A percentile compares a stretch with the other conserved stretches of the same genome.
These are phyloP conservation scores for Cephalophus harveyi DNA, from an alignment of 2,113 vertebrate species.

Conservation along the genomic window DNA sequence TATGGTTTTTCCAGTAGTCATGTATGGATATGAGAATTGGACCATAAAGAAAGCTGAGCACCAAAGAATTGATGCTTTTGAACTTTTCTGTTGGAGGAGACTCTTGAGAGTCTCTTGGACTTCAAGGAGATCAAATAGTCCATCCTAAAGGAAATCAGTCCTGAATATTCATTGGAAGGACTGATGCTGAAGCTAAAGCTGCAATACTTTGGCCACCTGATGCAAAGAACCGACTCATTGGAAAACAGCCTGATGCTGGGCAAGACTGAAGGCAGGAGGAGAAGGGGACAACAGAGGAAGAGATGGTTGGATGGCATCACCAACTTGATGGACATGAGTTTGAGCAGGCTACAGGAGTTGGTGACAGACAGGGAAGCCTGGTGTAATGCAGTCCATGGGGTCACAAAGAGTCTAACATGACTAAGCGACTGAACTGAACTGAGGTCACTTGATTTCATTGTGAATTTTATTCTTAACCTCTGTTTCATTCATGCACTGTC, in stretches of 20 bases:
- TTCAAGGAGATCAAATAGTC: background rate
- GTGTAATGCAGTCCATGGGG: fast-evolving
- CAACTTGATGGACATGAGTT: background rate
- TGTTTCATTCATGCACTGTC: background rate
- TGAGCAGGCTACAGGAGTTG: background rate
- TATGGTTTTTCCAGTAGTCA: background rate
- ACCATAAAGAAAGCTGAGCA: background rate
- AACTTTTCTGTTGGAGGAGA: background rate
- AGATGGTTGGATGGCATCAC: background rate
- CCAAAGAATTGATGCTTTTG: background rate
- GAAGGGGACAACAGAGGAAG: background rate
- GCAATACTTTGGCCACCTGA: background rate
- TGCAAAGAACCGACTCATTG: background rate
- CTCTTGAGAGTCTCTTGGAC: background rate
- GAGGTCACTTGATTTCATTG: background rate
- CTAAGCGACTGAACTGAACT: background rate
- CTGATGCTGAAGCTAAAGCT: background rate
- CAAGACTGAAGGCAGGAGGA: background rate
- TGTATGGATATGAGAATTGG: background rate
- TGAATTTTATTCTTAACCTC: background rate
- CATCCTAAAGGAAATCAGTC: background rate
- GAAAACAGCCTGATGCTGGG: background rate
- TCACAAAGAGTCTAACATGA: background rate
- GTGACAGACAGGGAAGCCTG: background rate
- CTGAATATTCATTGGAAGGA: background rate